A percentile compares a stretch with the other conserved stretches of the same genome.
Conservation (phyloP, 2,113 vertebrate species). For the Sprattus sprattus region DNA sequence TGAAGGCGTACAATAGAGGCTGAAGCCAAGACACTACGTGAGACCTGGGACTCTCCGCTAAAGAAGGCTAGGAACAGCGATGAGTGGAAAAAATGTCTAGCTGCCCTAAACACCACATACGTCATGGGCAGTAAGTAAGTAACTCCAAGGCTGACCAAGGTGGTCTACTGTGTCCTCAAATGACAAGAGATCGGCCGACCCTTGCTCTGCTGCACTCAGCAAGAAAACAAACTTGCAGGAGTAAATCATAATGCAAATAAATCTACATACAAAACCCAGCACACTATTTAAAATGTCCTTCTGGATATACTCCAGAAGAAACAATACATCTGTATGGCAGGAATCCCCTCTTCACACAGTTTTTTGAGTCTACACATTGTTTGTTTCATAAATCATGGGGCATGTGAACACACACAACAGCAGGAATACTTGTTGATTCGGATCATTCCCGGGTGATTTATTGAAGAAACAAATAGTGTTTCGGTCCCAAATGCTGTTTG, state of each 20-base stretch:
- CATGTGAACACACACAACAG: conserved; percentile 7
- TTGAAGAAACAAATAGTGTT: not conserved
- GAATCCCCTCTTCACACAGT: not conserved
- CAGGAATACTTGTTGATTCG: not conserved
- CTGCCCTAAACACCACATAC: too few relatives aligned
- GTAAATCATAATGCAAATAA: not conserved
- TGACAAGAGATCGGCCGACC: not conserved
- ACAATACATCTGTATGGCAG: not conserved
- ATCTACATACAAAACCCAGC: not conserved
- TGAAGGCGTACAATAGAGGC: too few relatives aligned
- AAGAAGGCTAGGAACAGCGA: too few relatives aligned
- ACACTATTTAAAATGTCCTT: not conserved
- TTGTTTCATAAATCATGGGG: not conserved
- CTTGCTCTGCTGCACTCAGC: not conserved
- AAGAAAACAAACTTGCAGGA: not conserved
- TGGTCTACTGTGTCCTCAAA: not conserved
- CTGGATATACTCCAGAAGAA: not conserved
- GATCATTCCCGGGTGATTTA: not conserved
- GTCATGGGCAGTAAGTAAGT: too few relatives aligned
- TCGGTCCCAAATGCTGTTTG: not conserved
- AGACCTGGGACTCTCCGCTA: too few relatives aligned
- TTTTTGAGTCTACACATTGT: not conserved
- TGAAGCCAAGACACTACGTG: too few relatives aligned
- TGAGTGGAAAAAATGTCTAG: too few relatives aligned
- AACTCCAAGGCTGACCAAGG: not conserved